A percentile compares a stretch with the other conserved stretches of the same genome.
phyloP scores from a whole-genome alignment of 1,140 invertebrate genomes.

The Dendroctonus valens region DNA sequence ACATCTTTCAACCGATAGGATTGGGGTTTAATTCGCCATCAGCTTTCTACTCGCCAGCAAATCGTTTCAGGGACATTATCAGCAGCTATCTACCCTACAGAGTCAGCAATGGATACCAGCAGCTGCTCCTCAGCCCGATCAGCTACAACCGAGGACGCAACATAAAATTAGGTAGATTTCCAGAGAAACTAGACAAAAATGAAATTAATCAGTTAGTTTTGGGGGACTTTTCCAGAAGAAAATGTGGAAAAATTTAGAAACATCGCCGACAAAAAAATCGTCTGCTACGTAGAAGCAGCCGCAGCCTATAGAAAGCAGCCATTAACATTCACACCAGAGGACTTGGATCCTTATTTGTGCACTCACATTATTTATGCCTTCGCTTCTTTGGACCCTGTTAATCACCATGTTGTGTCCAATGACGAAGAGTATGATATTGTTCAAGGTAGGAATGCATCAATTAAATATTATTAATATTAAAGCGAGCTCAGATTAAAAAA shows the following conservation, averaged over 20 bases:
- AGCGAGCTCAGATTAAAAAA: too few relatives aligned
- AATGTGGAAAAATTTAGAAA: background rate
- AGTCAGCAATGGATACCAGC: conserved; percentile 45
- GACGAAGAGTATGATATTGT: conserved; percentile 60
- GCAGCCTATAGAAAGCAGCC: conserved; percentile 66
- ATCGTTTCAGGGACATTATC: conserved; percentile 32
- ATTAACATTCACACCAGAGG: conserved; percentile 62
- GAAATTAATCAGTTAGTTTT: background rate
- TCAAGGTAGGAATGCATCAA: conserved; percentile 50
- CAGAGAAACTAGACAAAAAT: background rate
- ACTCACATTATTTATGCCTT: conserved; percentile 81
- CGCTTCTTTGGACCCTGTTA: conserved; percentile 67
- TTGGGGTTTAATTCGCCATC: background rate
- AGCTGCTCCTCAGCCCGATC: conserved; percentile 35
- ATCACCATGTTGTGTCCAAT: conserved; percentile 58
- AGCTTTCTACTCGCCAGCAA: conserved; percentile 22
- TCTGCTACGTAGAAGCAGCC: conserved; percentile 70
- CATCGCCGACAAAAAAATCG: conserved; percentile 46
- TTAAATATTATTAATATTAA: background rate
- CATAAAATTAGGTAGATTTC: conserved; percentile 23
- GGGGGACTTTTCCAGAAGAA: conserved; percentile 12
- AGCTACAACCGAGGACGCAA: conserved; percentile 26
- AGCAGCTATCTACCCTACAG: conserved; percentile 37
- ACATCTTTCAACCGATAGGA: background rate
- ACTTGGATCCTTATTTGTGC: conserved; percentile 70